A percentile compares a stretch with the other conserved stretches of the same genome.
Evolutionary conservation across 2,888 invertebrate species (phyloP).

Genomic region (Ormyrus pomaceus): DNA sequence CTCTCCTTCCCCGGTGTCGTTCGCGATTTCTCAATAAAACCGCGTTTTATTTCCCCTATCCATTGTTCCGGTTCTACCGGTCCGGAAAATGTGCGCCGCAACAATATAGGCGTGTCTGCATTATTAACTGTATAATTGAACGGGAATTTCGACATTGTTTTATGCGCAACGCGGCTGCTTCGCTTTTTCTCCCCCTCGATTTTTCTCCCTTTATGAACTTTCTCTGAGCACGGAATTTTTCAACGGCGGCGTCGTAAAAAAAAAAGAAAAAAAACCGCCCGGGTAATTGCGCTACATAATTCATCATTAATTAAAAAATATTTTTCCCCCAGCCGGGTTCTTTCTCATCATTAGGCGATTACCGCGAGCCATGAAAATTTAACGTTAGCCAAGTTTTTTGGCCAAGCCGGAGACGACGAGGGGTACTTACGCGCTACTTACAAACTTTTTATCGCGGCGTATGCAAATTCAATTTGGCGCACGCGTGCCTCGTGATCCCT

Average conservation of each 20-base stretch:
- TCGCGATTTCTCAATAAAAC: constrained; percentile 17
- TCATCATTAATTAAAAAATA: constrained; percentile 53
- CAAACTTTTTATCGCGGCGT: background rate
- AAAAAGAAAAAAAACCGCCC: background rate
- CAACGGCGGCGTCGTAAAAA: constrained; percentile 4
- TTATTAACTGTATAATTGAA: constrained; percentile 44
- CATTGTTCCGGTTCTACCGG: background rate
- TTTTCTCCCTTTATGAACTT: constrained; percentile 48
- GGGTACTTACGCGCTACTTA: background rate
- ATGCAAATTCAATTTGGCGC: constrained; percentile 10
- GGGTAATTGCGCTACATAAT: constrained; percentile 40
- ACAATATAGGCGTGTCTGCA: constrained; percentile 1
- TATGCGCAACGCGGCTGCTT: constrained; percentile 7
- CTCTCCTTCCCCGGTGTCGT: background rate
- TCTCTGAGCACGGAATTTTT: constrained; percentile 14
- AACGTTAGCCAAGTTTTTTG: background rate
- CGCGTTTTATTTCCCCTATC: background rate
- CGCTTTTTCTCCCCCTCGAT: background rate
- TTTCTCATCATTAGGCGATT: constrained; percentile 39
- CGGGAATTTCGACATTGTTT: constrained; percentile 48
- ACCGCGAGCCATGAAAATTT: constrained; percentile 4
- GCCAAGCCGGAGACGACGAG: background rate
- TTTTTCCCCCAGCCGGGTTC: constrained; percentile 6
- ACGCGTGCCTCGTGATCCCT: background rate
- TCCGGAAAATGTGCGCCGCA: background rate